Percentiles rank a stretch among this genome's conserved stretches.
Evolutionary conservation across 2,888 invertebrate genomes (phyloP).

Genomic region (Trichopoda pennipes): DNA sequence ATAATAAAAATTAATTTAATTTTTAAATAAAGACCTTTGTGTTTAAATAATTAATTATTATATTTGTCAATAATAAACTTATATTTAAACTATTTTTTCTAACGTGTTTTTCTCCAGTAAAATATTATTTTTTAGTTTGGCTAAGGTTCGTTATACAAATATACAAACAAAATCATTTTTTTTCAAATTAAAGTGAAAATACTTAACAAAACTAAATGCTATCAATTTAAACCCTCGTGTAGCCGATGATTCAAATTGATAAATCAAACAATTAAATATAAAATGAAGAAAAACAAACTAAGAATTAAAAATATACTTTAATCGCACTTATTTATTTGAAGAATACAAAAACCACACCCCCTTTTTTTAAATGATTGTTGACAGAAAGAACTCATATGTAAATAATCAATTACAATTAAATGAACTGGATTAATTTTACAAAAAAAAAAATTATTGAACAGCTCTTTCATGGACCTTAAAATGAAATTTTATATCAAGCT

Average conservation of each 20-base stretch:
- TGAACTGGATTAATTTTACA: background rate
- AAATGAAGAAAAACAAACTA: background rate
- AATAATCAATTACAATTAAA: background rate
- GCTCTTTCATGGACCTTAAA: too few species aligned
- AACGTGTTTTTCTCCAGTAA: too few species aligned
- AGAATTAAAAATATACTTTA: slow-evolving; percentile 5
- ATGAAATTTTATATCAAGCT: too few species aligned
- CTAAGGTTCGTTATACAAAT: too few species aligned
- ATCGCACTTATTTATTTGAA: background rate
- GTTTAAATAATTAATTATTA: too few species aligned
- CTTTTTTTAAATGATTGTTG: background rate
- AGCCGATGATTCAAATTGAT: slow-evolving; percentile 1
- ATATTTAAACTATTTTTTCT: too few species aligned
- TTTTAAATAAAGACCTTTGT: too few species aligned
- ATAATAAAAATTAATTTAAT: too few species aligned
- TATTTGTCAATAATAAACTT: too few species aligned
- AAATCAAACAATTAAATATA: background rate
- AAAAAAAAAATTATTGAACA: too few species aligned
- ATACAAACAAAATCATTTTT: background rate
- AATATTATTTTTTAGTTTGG: too few species aligned
- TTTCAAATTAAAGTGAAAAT: too few species aligned
- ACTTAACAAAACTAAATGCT: background rate
- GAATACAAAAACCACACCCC: slow-evolving; percentile 13
- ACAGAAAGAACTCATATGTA: background rate
- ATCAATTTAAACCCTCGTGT: background rate